Evolutionary conservation across 2,888 invertebrate genomes (phyloP).

Genomic region (Laspeyria flexula): DNA sequence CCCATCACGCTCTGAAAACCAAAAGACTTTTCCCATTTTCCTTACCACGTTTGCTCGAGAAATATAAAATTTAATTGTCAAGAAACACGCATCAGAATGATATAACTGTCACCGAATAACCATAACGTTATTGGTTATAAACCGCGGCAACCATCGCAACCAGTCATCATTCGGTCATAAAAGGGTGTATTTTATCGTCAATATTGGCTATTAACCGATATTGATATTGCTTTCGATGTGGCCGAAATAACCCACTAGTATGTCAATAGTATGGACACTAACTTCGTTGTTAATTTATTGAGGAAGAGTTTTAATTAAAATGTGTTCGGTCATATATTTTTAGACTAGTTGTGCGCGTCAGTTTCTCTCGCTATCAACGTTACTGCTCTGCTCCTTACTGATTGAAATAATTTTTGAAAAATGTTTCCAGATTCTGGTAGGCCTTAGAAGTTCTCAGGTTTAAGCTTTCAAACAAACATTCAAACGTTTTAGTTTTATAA

Average conservation of each 20-base stretch:
- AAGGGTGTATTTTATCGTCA: conserved; percentile 54
- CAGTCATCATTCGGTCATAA: conserved; percentile 45
- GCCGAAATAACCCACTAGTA: conserved; percentile 7
- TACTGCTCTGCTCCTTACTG: too few relatives aligned
- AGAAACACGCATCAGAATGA: not conserved
- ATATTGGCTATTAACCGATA: conserved; percentile 47
- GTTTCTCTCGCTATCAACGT: too few relatives aligned
- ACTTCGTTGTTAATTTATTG: not conserved
- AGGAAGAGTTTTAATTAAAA: conserved; percentile 12
- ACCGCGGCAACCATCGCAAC: conserved; percentile 24
- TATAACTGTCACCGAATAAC: conserved; percentile 10
- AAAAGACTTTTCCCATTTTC: too few relatives aligned
- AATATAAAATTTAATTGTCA: too few relatives aligned
- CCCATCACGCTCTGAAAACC: too few relatives aligned
- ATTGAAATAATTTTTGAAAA: too few relatives aligned
- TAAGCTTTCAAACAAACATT: too few relatives aligned
- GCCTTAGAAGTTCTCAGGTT: too few relatives aligned
- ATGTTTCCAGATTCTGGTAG: too few relatives aligned
- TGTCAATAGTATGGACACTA: not conserved
- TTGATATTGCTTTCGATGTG: conserved; percentile 41
- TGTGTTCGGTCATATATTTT: not conserved
- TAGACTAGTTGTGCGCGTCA: too few relatives aligned
- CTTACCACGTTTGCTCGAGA: too few relatives aligned
- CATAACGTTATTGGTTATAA: conserved; percentile 19
- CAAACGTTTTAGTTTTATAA: too few relatives aligned